Evolutionary conservation across 2,888 invertebrate genomes (phyloP), one percentile per base, ranked within the genome.

Genomic region (Sinotaia quadrata): DNA sequence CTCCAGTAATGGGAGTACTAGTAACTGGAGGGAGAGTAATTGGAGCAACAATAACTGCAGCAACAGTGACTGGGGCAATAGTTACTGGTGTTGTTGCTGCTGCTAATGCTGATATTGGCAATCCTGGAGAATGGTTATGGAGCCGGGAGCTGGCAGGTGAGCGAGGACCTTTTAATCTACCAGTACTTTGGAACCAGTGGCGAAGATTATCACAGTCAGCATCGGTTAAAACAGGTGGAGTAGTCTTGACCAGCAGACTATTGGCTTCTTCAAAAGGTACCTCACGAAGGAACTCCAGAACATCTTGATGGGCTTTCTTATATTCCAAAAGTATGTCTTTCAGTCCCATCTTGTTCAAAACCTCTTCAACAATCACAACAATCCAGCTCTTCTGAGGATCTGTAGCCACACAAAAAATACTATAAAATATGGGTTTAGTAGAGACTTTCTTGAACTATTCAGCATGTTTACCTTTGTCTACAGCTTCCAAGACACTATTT

Each of bases 191-290:
- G 49, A 5, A 49, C 21, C 49, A 49, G 49, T 49, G 5, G 49
- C 12, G 24, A 10, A 21, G 24, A 34, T 31, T 33, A 15, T 57
- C 12, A 21, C 12, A 31, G 57, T 57, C 31, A 4, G 15, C 21
- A n/a, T 69, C 65, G 18, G 78, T 92, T 91, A 85, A 90, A 5
- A 70, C 68, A 21, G 68, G 91, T 12, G 93, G 92, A 76, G 93
- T 93, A 31, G 94, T 93, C 79, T 93, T 91, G 4, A 94, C 91
- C 73, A 95, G 89, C 75, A 95, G 93, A 77, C 94, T 93, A 87
- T 95, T 94, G 0, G 95, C 95, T 89, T 95, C 94, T 75, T 91
- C 91, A 34, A 91, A 89, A 72, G 90, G 92, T 59, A 96, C 89
- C 86, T 95, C 95, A 79, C 92, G 93, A 15, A 74, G 67, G n/a